A percentile compares a stretch with the other conserved stretches of the same genome.
Evolutionary conservation across 1,140 invertebrate species (phyloP).

Genomic region (Aplysia californica): DNA sequence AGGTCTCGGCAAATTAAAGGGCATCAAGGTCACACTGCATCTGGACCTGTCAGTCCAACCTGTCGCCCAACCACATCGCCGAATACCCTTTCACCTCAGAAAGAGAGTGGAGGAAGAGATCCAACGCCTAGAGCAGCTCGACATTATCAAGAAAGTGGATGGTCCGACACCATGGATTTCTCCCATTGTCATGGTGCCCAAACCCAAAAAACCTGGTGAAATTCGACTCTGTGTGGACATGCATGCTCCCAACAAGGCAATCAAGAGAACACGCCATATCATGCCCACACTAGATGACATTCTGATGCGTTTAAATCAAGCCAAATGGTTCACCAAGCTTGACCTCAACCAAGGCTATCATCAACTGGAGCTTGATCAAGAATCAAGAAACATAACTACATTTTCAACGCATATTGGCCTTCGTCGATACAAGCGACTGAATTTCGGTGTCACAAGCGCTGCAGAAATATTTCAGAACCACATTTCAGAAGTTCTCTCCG

Average conservation of each 20-base stretch:
- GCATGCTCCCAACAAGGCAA: conserved; percentile 46
- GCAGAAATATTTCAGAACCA: conserved; percentile 48
- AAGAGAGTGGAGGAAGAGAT: conserved; percentile 27
- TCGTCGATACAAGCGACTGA: conserved; percentile 36
- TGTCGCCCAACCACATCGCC: no score
- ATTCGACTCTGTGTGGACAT: conserved; percentile 58
- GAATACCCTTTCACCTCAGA: conserved; percentile 30
- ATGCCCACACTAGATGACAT: conserved; percentile 52
- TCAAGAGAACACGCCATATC: conserved; percentile 45
- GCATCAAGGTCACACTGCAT: no score
- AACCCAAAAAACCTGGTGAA: conserved; percentile 46
- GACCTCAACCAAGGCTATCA: conserved; percentile 49
- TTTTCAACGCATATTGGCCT: conserved; percentile 41
- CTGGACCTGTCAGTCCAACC: no score
- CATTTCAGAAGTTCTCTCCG: no score
- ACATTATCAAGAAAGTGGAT: conserved; percentile 42
- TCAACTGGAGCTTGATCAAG: conserved; percentile 41
- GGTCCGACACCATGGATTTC: conserved; percentile 55
- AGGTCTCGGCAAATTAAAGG: no score
- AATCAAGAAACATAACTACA: conserved; percentile 45
- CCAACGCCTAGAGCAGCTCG: conserved; percentile 14
- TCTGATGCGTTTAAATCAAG: conserved; percentile 40
- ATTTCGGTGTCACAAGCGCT: conserved; percentile 38
- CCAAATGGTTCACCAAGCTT: conserved; percentile 48
- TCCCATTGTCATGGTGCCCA: conserved; percentile 42